These are phyloP conservation scores for Boulengeromyrus knoepffleri DNA, from an alignment of 2,113 vertebrate species.

Conservation along the genomic window DNA sequence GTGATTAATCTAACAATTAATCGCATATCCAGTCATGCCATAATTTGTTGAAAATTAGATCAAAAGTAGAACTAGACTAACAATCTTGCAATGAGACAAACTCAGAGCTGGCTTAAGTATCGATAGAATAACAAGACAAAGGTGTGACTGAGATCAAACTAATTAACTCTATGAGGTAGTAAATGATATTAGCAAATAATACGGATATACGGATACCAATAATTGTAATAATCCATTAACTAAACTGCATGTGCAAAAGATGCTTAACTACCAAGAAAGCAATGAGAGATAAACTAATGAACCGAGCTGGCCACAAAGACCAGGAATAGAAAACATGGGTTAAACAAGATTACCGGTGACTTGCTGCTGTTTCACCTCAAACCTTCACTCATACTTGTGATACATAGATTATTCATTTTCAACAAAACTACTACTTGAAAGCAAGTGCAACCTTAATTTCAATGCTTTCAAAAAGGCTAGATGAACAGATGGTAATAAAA, in stretches of 20 bases:
- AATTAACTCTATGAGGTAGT: background rate
- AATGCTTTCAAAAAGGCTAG: background rate
- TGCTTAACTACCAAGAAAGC: background rate
- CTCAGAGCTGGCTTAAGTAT: background rate
- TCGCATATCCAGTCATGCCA: background rate
- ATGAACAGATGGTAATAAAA: background rate
- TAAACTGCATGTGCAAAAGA: background rate
- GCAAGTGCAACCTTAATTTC: background rate
- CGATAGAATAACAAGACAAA: background rate
- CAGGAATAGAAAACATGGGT: background rate
- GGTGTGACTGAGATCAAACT: background rate
- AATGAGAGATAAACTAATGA: background rate
- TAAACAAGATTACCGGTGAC: background rate
- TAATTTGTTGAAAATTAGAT: background rate
- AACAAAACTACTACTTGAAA: background rate
- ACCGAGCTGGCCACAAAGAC: background rate
- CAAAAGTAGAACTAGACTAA: background rate
- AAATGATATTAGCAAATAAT: background rate
- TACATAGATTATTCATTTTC: background rate
- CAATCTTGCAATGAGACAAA: background rate
- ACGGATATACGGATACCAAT: background rate
- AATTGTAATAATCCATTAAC: background rate
- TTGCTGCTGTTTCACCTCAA: background rate
- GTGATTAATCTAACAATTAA: background rate
- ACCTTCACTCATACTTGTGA: background rate